Evolutionary conservation across 1,140 invertebrate species (phyloP), one percentile per base, ranked within the genome.

Genomic region (Battus philenor): DNA sequence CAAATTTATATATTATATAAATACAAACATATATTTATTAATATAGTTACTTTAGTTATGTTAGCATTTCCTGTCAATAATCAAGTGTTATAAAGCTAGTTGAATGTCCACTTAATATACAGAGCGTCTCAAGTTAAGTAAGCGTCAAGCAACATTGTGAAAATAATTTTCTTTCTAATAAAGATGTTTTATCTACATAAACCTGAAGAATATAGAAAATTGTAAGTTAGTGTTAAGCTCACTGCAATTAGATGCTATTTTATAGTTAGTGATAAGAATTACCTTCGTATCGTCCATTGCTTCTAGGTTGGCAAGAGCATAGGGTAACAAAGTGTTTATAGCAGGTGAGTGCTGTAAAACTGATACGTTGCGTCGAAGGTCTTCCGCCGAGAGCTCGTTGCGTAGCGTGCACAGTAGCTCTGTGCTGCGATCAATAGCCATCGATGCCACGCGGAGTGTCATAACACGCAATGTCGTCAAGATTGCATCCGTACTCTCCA

Each of bases 211-310:
- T n/a, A n/a, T n/a, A n/a, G n/a, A n/a, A n/a, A n/a, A n/a, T n/a
- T n/a, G n/a, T n/a, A n/a, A n/a, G n/a, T n/a, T n/a, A n/a, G n/a
- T n/a, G n/a, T n/a, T n/a, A n/a, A n/a, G n/a, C n/a, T n/a, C n/a
- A n/a, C n/a, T n/a, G n/a, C n/a, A n/a, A n/a, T n/a, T n/a, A n/a
- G n/a, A n/a, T n/a, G n/a, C n/a, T n/a, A n/a, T n/a, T n/a, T n/a
- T n/a, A n/a, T n/a, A n/a, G n/a, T n/a, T n/a, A n/a, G n/a, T n/a
- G n/a, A n/a, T n/a, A n/a, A n/a, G n/a, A n/a, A n/a, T n/a, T n/a
- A n/a, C 85, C 71, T 85, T 80, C 7, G 85, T 61, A 47, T 87
- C 85, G 10, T 73, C 68, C 15, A 87, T 56, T 0, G 62, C 66
- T 3, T 82, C 68, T 1, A 87, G 47, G 33, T 81, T 67, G 5